Percentiles rank a stretch among this genome's conserved stretches.
Evolutionary conservation across 1,140 invertebrate species (phyloP).

Genomic region (Protaetia brevitarsis): DNA sequence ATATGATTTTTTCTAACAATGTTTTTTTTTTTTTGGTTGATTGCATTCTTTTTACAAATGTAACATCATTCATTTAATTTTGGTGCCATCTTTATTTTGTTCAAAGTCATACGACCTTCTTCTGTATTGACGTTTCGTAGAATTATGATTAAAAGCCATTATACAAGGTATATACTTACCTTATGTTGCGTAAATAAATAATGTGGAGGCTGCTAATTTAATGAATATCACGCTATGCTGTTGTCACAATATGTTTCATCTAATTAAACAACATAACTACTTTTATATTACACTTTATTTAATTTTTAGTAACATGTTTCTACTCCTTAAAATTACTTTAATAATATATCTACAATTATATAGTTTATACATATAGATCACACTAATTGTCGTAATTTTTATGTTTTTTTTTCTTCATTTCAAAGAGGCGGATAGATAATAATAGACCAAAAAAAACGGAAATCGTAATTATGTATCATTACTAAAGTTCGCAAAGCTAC

Average conservation of each 20-base stretch:
- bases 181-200: too few species aligned
- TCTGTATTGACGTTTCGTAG: too few species aligned
- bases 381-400: conserved; percentile 37
- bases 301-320: conserved; percentile 37
- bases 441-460: neutral
- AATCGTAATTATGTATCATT: conserved; percentile 12
- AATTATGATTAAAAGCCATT: too few species aligned
- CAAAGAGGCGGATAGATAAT: neutral
- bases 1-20: too few species aligned
- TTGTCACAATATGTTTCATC: neutral
- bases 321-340: conserved; percentile 45
- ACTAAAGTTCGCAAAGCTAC: too few species aligned
- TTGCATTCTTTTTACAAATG: too few species aligned
- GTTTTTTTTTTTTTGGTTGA: too few species aligned
- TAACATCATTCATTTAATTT: too few species aligned
- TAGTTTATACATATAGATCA: conserved; percentile 43
- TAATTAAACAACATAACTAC: conserved; percentile 32
- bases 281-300: conserved; percentile 43
- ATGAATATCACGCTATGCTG: neutral
- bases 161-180: too few species aligned
- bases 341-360: conserved; percentile 45
- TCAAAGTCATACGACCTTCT: too few species aligned
- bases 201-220: neutral
- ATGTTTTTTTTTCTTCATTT: neutral
- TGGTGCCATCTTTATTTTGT: too few species aligned